phyloP scores from a whole-genome alignment of 2,113 vertebrate genomes.

The Thamnaconus septentrionalis region DNA sequence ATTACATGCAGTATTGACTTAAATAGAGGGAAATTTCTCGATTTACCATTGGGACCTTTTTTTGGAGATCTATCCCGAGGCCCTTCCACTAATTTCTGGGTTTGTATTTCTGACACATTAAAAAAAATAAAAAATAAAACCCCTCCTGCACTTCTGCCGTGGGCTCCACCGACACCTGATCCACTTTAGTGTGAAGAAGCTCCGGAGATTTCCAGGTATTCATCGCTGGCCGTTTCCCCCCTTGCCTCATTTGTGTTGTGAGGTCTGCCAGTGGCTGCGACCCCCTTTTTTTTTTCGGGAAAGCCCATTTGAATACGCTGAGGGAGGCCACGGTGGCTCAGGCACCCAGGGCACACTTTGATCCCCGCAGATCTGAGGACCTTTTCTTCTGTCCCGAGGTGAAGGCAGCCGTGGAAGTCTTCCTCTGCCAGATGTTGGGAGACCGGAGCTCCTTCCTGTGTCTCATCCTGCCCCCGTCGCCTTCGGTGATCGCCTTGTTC shows the following conservation, averaged over 20 bases:
- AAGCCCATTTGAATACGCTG: constrained; percentile 73
- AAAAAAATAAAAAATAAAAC: constrained; percentile 10
- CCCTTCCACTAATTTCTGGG: too few relatives aligned
- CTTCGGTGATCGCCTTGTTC: constrained; percentile 61
- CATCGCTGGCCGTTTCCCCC: constrained; percentile 20
- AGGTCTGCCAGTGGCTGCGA: constrained; percentile 58
- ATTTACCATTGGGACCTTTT: background rate
- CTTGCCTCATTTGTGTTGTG: constrained; percentile 48
- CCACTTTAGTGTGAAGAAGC: constrained; percentile 21
- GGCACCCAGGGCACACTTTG: constrained; percentile 75
- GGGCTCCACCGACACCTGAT: constrained; percentile 14
- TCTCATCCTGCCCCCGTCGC: constrained; percentile 70
- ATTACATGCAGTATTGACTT: too few relatives aligned
- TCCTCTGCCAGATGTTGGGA: constrained; percentile 77
- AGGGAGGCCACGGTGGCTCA: constrained; percentile 67
- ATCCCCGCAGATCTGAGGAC: constrained; percentile 71
- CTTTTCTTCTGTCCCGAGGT: constrained; percentile 57
- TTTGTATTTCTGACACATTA: constrained; percentile 26
- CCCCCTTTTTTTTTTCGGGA: constrained; percentile 57
- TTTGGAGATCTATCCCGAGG: background rate
- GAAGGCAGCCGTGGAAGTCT: constrained; percentile 62
- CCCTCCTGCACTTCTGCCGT: constrained; percentile 1
- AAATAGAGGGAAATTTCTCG: too few relatives aligned
- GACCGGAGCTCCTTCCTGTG: constrained; percentile 74
- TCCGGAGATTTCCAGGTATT: constrained; percentile 57